Percentiles rank a stretch among this genome's conserved stretches.
Conservation (phyloP, 2,888 invertebrate genomes). For the Volucella inflata region DNA sequence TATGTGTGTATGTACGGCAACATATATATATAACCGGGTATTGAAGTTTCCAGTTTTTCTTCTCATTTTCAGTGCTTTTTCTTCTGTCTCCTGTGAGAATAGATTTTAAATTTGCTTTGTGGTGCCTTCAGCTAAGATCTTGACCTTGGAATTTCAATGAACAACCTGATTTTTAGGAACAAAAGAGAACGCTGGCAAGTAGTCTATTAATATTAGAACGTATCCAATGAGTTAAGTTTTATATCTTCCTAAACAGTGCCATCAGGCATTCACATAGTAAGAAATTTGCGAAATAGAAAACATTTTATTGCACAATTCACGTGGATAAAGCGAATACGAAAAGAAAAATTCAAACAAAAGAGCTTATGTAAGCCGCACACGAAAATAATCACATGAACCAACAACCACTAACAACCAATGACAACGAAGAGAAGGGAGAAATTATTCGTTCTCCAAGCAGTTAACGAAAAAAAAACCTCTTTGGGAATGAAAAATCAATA, state of each 20-base stretch:
- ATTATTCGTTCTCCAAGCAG: background rate
- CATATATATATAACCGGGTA: background rate
- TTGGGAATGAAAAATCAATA: conserved; percentile 65
- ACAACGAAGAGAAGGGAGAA: background rate
- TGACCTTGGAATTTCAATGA: conserved; percentile 47
- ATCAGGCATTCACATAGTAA: background rate
- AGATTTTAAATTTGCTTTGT: conserved; percentile 24
- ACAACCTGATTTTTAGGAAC: conserved; percentile 11
- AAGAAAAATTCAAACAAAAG: conserved; percentile 6
- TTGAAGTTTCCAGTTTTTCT: background rate
- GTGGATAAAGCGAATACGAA: background rate
- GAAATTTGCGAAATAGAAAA: background rate
- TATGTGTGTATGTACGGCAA: background rate
- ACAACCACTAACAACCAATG: background rate
- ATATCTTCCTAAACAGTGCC: background rate
- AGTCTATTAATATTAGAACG: background rate
- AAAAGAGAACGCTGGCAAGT: conserved; percentile 2
- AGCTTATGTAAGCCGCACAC: conserved; percentile 46
- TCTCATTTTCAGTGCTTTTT: background rate
- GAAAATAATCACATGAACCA: conserved; percentile 41
- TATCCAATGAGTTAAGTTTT: background rate
- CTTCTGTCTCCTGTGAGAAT: background rate
- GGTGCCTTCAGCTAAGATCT: conserved; percentile 21
- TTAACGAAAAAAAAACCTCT: conserved; percentile 14
- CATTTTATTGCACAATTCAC: conserved; percentile 1